Evolutionary conservation across 2,888 invertebrate species (phyloP).

Genomic region (Deroplatys truncata): DNA sequence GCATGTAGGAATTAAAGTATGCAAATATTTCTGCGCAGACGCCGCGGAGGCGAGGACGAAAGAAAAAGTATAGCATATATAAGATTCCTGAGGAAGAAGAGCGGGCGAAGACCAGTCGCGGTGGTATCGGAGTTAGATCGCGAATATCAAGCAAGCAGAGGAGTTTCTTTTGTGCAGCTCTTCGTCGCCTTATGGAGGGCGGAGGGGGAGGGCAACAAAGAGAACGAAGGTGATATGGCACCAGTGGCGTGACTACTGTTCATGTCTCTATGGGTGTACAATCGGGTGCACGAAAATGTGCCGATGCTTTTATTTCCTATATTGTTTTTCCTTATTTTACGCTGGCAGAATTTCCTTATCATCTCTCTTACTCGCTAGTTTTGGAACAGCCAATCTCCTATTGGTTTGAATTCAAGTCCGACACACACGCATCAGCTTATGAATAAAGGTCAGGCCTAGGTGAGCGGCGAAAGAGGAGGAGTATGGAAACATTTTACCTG

Average conservation of each 20-base stretch:
- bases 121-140: background rate
- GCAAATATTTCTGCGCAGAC: background rate
- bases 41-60: background rate
- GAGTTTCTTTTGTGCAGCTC: background rate
- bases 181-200: background rate
- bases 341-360: too few species aligned
- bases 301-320: too few species aligned
- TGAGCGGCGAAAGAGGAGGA: too few species aligned
- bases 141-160: constrained; percentile 5
- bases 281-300: too few species aligned
- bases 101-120: background rate
- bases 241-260: background rate
- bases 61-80: background rate
- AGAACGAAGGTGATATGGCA: background rate
- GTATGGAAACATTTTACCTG: too few species aligned
- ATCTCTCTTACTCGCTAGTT: too few species aligned
- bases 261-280: too few species aligned
- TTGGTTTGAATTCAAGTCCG: too few species aligned
- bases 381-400: too few species aligned
- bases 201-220: background rate
- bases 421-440: too few species aligned
- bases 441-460: too few species aligned
- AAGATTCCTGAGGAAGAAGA: background rate
- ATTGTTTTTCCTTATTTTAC: too few species aligned
- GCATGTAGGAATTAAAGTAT: background rate